Evolutionary conservation across 2,797 vertebrate genomes (phyloP).

Genomic region (Meda fulgida): DNA sequence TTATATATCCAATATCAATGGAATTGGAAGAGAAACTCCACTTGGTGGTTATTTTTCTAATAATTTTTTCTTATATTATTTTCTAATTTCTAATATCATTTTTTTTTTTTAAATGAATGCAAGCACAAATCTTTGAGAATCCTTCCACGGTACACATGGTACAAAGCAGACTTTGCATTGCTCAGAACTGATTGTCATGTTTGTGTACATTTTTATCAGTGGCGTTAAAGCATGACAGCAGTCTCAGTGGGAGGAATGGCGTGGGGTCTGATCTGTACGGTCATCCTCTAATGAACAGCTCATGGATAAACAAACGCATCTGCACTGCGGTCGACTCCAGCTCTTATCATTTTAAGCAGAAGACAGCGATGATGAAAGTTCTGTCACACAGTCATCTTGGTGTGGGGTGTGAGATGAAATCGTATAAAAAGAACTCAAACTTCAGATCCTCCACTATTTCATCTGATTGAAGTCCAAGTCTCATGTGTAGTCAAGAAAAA

Average conservation of each 20-base stretch:
- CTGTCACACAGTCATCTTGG: constrained; percentile 15
- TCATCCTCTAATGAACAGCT: constrained; percentile 14
- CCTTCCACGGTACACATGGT: background rate
- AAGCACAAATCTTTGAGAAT: background rate
- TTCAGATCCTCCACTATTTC: constrained; percentile 5
- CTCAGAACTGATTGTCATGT: constrained; percentile 9
- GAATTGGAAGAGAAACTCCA: background rate
- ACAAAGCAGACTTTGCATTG: constrained; percentile 1
- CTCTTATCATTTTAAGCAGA: constrained; percentile 26
- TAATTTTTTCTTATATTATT: no score
- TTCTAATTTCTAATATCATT: no score
- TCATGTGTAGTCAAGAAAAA: constrained; percentile 1
- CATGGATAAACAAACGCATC: constrained; percentile 26
- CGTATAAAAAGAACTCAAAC: background rate
- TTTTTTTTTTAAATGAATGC: background rate
- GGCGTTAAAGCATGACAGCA: constrained; percentile 14
- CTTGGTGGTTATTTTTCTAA: background rate
- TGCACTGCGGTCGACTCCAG: constrained; percentile 2
- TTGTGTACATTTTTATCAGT: background rate
- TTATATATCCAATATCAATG: background rate
- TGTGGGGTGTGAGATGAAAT: constrained; percentile 24
- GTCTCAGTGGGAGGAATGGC: background rate
- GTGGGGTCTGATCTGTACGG: background rate
- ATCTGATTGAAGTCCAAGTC: background rate
- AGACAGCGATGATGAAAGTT: constrained; percentile 34